phyloP scores from a whole-genome alignment of 2,888 invertebrate species.

The Pachydiplax longipennis region DNA sequence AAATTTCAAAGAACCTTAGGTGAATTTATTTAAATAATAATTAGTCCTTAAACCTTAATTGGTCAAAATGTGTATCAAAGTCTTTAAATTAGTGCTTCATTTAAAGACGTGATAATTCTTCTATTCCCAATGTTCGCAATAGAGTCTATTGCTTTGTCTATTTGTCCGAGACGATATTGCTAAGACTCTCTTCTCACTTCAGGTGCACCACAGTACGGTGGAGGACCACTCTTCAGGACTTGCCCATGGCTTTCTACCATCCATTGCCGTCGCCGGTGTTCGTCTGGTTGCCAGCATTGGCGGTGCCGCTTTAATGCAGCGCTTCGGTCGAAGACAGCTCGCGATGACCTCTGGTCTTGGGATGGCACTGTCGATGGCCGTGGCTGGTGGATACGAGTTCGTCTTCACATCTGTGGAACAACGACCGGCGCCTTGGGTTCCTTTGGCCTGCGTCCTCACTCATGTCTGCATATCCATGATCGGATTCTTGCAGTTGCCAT shows the following conservation, averaged over 20 bases:
- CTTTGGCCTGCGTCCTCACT: conserved; percentile 69
- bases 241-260: conserved; percentile 70
- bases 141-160: no score
- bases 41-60: no score
- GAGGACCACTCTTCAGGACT: not conserved
- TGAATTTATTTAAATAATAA: no score
- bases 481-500: conserved; percentile 75
- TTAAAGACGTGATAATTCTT: no score
- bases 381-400: conserved; percentile 54
- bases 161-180: no score
- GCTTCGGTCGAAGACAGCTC: conserved; percentile 68
- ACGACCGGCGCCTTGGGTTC: conserved; percentile 57
- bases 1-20: no score
- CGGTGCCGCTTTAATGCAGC: conserved; percentile 71
- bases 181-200: not conserved
- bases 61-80: no score
- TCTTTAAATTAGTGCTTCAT: no score
- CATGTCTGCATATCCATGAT: conserved; percentile 79
- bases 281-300: conserved; percentile 72
- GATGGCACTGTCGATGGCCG: conserved; percentile 70
- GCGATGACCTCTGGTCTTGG: conserved; percentile 71
- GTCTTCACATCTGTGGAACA: conserved; percentile 53
- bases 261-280: conserved; percentile 73
- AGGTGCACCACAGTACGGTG: not conserved
- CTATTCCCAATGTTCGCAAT: no score